phyloP scores from a whole-genome alignment of 2,113 vertebrate species.

The Triplophysa rosa region DNA sequence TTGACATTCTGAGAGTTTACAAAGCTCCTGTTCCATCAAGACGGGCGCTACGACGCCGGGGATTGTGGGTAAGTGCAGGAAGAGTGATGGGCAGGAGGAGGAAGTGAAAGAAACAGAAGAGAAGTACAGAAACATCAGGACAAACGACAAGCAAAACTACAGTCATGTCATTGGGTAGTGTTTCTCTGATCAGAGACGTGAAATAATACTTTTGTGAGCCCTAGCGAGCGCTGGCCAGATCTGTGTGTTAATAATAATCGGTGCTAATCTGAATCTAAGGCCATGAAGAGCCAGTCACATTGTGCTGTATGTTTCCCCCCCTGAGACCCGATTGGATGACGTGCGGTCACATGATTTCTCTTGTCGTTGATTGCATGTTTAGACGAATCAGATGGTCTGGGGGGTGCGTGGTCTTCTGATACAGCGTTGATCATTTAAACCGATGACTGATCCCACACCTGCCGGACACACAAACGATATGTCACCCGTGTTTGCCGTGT shows the following conservation, averaged over 20 bases:
- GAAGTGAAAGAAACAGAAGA: background rate
- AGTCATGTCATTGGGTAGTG: background rate
- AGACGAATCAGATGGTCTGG: constrained; percentile 6
- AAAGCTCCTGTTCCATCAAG: constrained; percentile 64
- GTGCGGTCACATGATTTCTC: constrained; percentile 30
- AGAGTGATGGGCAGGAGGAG: background rate
- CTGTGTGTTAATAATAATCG: background rate
- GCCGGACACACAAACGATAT: constrained; percentile 16
- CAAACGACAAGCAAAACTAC: background rate
- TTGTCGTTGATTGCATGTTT: background rate
- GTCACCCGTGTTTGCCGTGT: no score
- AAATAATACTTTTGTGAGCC: constrained; percentile 17
- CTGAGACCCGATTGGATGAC: background rate
- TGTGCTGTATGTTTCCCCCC: constrained; percentile 47
- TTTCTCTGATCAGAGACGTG: background rate
- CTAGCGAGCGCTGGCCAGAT: constrained; percentile 35
- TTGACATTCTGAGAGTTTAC: constrained; percentile 71
- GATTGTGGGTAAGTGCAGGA: constrained; percentile 57
- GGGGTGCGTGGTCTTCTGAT: constrained; percentile 32
- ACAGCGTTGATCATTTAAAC: constrained; percentile 77
- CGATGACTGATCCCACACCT: constrained; percentile 91
- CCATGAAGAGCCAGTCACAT: constrained; percentile 29
- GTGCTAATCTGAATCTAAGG: constrained; percentile 40
- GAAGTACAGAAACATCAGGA: constrained; percentile 10
- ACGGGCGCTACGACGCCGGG: constrained; percentile 56